A percentile compares a stretch with the other conserved stretches of the same genome.
These are phyloP conservation scores for Hippopotamus amphibius DNA, from an alignment of 2,113 vertebrate species.

Conservation along the genomic window DNA sequence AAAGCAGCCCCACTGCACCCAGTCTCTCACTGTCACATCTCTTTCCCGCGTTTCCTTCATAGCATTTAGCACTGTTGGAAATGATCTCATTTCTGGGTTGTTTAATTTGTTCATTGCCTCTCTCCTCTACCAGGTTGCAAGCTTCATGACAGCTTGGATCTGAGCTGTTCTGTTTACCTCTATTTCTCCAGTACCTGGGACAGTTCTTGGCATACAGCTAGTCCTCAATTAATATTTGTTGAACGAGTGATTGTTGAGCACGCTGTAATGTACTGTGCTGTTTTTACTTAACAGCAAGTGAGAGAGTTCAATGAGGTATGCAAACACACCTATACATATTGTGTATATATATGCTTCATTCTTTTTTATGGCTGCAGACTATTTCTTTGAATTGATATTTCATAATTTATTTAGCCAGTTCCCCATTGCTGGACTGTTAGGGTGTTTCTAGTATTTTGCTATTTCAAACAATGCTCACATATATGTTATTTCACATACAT, in stretches of 20 bases:
- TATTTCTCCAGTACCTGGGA: not conserved
- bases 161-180: not conserved
- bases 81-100: not conserved
- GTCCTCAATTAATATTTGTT: not conserved
- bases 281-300: not conserved
- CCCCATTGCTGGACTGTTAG: not conserved
- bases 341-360: not conserved
- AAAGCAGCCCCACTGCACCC: not conserved
- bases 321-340: no score
- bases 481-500: not conserved
- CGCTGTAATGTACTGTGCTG: not conserved
- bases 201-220: not conserved
- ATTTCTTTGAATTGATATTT: not conserved
- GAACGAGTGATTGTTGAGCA: not conserved
- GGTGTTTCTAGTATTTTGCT: conserved; percentile 1
- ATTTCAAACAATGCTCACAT: not conserved
- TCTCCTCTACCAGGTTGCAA: not conserved
- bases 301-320: not conserved
- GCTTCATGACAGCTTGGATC: not conserved
- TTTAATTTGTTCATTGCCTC: not conserved
- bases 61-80: not conserved
- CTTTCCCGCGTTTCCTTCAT: not conserved
- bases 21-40: not conserved
- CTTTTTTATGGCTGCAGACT: not conserved
- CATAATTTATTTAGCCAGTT: not conserved